Percentiles rank a stretch among this genome's conserved stretches.
Evolutionary conservation across 2,888 invertebrate species (phyloP).

Genomic region (Buathra laborator): DNA sequence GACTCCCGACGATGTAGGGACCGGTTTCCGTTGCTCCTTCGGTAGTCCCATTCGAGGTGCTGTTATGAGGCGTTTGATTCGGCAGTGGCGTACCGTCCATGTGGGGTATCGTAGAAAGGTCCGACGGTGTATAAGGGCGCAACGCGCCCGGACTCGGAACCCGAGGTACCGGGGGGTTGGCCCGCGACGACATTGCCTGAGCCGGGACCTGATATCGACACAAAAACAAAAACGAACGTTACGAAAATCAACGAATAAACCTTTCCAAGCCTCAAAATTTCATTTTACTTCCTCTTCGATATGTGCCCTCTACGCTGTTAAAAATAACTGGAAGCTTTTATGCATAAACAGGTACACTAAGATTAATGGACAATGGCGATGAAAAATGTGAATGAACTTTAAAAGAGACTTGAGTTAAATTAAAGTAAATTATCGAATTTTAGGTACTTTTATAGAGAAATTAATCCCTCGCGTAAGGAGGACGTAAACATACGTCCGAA

Average conservation of each 20-base stretch:
- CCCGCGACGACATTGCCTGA: slow-evolving; percentile 82
- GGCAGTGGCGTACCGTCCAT: slow-evolving; percentile 82
- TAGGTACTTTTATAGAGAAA: too few species aligned
- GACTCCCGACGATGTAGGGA: slow-evolving; percentile 83
- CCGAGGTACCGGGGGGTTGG: slow-evolving; percentile 79
- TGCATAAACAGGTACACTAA: too few species aligned
- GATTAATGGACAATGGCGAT: too few species aligned
- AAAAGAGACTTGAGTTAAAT: too few species aligned
- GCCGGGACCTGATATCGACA: slow-evolving; percentile 80
- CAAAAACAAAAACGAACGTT: neutral
- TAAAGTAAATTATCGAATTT: too few species aligned
- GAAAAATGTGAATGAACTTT: too few species aligned
- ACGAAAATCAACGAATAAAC: neutral
- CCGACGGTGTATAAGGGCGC: slow-evolving; percentile 83
- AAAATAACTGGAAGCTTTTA: too few species aligned
- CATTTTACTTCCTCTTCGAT: too few species aligned
- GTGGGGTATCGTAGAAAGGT: slow-evolving; percentile 83
- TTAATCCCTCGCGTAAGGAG: too few species aligned
- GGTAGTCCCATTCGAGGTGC: slow-evolving; percentile 73
- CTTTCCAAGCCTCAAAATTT: neutral
- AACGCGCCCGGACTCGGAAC: slow-evolving; percentile 75
- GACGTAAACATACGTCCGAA: too few species aligned
- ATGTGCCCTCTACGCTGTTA: too few species aligned
- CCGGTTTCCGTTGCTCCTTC: slow-evolving; percentile 72
- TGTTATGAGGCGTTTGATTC: slow-evolving; percentile 73